Evolutionary conservation across 2,113 vertebrate genomes (phyloP).

Genomic region (Mixornis gularis): DNA sequence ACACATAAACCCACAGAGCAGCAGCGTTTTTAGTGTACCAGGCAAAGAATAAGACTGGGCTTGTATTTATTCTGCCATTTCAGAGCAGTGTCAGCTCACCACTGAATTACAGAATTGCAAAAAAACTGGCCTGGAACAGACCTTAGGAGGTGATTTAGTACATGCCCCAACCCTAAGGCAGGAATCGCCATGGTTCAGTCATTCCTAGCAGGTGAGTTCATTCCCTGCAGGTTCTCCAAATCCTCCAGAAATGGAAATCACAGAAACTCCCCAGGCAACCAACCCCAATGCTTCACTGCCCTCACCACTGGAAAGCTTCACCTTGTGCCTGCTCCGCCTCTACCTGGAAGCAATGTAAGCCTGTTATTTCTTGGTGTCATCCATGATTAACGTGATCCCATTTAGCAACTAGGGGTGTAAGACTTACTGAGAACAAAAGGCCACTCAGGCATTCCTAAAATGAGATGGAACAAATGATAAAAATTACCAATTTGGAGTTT

Average conservation of each 20-base stretch:
- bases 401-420: neutral
- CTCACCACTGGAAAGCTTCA: neutral
- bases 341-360: conserved; percentile 7
- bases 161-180: neutral
- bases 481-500: neutral
- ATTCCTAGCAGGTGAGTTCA: conserved; percentile 1
- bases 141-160: neutral
- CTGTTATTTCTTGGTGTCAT: conserved; percentile 22
- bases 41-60: neutral
- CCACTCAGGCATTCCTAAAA: neutral
- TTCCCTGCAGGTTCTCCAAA: neutral
- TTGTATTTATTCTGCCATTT: neutral
- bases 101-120: neutral
- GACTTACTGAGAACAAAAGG: neutral
- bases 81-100: neutral
- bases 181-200: neutral
- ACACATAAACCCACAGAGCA: neutral
- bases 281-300: neutral
- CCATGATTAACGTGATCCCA: neutral
- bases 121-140: conserved; percentile 7
- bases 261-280: neutral
- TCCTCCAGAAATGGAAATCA: neutral
- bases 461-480: neutral
- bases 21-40: neutral
- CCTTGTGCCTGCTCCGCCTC: neutral